phyloP scores from a whole-genome alignment of 2,888 invertebrate species.

The Caenorhabditis zanzibari region DNA sequence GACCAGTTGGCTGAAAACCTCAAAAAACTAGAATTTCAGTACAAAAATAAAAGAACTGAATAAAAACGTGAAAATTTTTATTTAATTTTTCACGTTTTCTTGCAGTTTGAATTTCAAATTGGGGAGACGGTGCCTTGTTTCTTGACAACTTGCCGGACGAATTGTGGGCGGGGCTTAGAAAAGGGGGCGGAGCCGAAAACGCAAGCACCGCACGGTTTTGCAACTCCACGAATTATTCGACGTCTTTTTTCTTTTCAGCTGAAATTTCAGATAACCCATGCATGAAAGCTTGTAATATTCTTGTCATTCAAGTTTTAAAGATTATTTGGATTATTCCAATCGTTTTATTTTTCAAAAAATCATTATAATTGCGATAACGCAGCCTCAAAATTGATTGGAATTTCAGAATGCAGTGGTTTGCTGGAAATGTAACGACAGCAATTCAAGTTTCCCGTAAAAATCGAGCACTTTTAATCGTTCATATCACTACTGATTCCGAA shows the following conservation, averaged over 20 bases:
- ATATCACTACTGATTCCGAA: conserved; percentile 57
- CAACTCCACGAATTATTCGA: background rate
- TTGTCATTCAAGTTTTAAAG: too few relatives aligned
- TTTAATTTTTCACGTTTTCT: too few relatives aligned
- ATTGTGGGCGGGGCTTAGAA: conserved; percentile 19
- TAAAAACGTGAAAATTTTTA: too few relatives aligned
- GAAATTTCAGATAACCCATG: background rate
- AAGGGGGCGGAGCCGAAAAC: conserved; percentile 28
- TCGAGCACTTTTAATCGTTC: conserved; percentile 70
- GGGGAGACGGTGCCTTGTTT: too few relatives aligned
- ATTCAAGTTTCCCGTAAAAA: conserved; percentile 68
- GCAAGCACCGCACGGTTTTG: conserved; percentile 45
- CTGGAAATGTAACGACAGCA: conserved; percentile 65
- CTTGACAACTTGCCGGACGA: background rate
- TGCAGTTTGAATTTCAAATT: too few relatives aligned
- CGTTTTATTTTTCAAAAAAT: too few relatives aligned
- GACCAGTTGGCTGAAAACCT: too few relatives aligned
- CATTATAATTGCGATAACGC: too few relatives aligned
- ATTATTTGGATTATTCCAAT: too few relatives aligned
- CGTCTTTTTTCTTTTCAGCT: background rate
- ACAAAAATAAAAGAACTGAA: too few relatives aligned
- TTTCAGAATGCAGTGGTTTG: conserved; percentile 72
- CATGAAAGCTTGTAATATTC: too few relatives aligned
- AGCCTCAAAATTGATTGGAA: background rate
- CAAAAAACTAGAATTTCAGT: too few relatives aligned